Evolutionary conservation across 2,797 vertebrate species (phyloP).

Genomic region (Schizothorax lantsangensis): DNA sequence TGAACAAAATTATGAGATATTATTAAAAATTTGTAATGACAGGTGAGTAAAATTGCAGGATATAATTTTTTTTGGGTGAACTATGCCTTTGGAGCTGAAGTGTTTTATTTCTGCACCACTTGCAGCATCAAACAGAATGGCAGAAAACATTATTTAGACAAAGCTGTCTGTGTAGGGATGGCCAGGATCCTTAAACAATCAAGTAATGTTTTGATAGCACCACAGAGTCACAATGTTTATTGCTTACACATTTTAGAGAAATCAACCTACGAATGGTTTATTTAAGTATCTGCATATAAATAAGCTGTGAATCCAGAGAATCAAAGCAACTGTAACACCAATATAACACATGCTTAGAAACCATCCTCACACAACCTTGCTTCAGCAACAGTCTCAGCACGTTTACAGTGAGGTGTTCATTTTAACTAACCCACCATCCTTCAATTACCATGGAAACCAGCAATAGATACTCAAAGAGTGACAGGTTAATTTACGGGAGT

Average conservation of each 20-base stretch:
- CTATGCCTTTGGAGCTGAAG: background rate
- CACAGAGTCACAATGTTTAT: background rate
- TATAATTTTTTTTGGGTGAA: background rate
- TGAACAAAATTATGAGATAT: background rate
- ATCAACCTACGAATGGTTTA: background rate
- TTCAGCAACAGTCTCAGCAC: background rate
- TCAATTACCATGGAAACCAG: constrained; percentile 53
- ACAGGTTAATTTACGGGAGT: constrained; percentile 69
- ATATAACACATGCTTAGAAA: background rate
- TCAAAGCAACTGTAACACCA: background rate
- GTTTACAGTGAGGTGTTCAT: constrained; percentile 21
- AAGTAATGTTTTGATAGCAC: background rate
- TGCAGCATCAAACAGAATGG: background rate
- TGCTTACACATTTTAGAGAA: background rate
- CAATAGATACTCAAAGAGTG: constrained; percentile 67
- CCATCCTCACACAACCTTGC: background rate
- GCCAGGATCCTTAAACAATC: background rate
- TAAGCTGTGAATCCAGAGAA: background rate
- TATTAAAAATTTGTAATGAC: background rate
- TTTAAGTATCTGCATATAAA: background rate
- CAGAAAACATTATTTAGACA: background rate
- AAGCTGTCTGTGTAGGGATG: background rate
- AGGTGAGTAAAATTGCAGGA: too few relatives aligned
- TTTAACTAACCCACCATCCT: constrained; percentile 52
- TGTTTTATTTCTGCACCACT: background rate